Evolutionary conservation across 2,113 vertebrate genomes (phyloP).

Genomic region (Octodon degus): DNA sequence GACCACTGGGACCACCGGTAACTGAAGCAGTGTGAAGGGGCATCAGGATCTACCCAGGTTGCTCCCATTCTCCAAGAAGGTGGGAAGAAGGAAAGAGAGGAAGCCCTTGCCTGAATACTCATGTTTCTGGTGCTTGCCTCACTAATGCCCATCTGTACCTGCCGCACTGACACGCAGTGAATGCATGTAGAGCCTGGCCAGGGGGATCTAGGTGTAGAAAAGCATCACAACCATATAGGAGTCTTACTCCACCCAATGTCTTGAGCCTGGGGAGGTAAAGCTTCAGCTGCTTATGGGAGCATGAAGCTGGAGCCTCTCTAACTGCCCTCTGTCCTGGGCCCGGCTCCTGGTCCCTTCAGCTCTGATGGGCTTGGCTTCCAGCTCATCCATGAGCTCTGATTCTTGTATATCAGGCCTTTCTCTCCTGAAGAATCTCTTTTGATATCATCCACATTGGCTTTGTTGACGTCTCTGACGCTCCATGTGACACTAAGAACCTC

Average conservation of each 20-base stretch:
- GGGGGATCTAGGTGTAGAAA: not conserved
- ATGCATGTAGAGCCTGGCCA: not conserved
- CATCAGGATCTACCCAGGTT: not conserved
- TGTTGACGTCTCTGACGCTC: not conserved
- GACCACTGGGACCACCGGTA: constrained; percentile 25
- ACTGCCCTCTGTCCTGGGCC: not conserved
- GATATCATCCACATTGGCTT: not conserved
- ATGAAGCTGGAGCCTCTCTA: not conserved
- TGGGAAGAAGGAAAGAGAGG: not conserved
- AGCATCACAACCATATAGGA: not conserved
- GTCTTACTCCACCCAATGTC: not conserved
- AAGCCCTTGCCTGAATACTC: not conserved
- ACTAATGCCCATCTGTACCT: not conserved
- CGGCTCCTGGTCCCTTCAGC: not conserved
- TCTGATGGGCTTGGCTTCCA: not conserved
- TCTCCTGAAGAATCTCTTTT: not conserved
- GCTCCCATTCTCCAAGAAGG: not conserved
- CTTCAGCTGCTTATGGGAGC: not conserved
- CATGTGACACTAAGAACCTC: not conserved
- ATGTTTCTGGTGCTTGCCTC: not conserved
- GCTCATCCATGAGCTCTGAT: not conserved
- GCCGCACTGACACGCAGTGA: not conserved
- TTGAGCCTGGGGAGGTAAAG: not conserved
- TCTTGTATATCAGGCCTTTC: not conserved
- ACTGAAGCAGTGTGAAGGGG: not conserved